Conservation (phyloP, 2,888 invertebrate species). For the Scaptomyza reducta region DNA sequence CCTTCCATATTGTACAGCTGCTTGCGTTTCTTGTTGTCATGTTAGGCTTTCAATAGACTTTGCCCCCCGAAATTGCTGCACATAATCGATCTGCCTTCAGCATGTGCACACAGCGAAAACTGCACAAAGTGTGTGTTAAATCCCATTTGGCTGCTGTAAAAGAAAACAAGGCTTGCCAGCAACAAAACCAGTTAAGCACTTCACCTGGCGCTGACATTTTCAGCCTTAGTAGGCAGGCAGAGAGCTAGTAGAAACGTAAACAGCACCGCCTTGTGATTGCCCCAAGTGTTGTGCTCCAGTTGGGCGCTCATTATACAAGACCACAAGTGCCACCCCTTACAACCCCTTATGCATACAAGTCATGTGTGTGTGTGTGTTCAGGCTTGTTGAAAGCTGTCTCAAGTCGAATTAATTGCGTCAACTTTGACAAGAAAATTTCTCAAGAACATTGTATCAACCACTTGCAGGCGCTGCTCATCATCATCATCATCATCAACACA, state of each 20-base stretch:
- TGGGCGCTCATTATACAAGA: constrained; percentile 44
- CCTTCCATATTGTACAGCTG: constrained; percentile 2
- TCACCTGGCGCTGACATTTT: constrained; percentile 28
- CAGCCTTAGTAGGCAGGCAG: constrained; percentile 9
- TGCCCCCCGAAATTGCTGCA: constrained; percentile 15
- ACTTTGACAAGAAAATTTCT: constrained; percentile 42
- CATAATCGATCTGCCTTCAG: constrained; percentile 44
- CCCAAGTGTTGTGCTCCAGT: constrained; percentile 41
- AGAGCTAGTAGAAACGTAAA: background rate
- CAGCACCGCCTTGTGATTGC: constrained; percentile 29
- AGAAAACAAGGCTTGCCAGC: constrained; percentile 25
- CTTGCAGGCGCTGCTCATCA: constrained; percentile 50
- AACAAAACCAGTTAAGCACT: constrained; percentile 37
- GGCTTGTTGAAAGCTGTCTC: constrained; percentile 4
- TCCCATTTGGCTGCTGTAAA: constrained; percentile 53
- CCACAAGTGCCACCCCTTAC: constrained; percentile 4
- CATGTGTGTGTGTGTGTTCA: constrained; percentile 12
- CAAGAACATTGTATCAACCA: constrained; percentile 55
- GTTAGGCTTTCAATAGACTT: constrained; percentile 1
- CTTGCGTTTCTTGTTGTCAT: background rate
- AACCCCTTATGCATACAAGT: background rate
- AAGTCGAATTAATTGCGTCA: constrained; percentile 35
- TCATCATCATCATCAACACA: constrained; percentile 9
- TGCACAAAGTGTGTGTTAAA: constrained; percentile 40
- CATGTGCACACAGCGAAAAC: constrained; percentile 41